phyloP scores from a whole-genome alignment of 2,113 vertebrate species.

The Erythrocercus mccallii region DNA sequence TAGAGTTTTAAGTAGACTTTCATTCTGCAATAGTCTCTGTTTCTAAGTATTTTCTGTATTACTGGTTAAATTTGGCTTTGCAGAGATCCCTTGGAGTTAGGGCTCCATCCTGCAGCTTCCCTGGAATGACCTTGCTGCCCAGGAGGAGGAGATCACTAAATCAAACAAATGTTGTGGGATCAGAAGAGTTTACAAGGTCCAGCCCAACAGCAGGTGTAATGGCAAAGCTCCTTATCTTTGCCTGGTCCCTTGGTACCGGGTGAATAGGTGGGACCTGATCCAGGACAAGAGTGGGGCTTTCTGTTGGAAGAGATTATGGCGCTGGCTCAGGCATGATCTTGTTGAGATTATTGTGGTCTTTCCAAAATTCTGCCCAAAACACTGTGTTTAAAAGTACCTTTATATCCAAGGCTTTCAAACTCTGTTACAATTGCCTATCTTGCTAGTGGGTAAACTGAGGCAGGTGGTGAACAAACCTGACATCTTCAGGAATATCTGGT shows the following conservation, averaged over 20 bases:
- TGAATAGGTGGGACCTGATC: neutral
- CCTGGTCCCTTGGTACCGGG: neutral
- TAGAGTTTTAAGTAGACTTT: neutral
- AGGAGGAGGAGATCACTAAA: neutral
- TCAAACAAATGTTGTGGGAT: neutral
- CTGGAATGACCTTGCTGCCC: neutral
- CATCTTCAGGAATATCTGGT: neutral
- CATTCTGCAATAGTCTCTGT: neutral
- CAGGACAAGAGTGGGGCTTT: neutral
- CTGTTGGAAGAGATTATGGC: neutral
- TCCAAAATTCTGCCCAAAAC: neutral
- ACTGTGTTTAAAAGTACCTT: neutral
- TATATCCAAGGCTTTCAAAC: neutral
- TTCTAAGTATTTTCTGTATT: neutral
- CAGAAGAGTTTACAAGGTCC: neutral
- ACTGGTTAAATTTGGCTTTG: neutral
- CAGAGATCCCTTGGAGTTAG: neutral
- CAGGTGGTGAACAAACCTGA: fast-evolving
- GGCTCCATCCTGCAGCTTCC: neutral
- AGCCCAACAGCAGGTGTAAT: neutral
- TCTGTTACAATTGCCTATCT: fast-evolving
- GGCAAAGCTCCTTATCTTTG: neutral
- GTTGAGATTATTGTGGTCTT: neutral
- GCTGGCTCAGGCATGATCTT: neutral
- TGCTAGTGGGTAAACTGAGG: neutral